Conservation (phyloP, 2,113 vertebrate species). For the Ammodytes marinus region DNA sequence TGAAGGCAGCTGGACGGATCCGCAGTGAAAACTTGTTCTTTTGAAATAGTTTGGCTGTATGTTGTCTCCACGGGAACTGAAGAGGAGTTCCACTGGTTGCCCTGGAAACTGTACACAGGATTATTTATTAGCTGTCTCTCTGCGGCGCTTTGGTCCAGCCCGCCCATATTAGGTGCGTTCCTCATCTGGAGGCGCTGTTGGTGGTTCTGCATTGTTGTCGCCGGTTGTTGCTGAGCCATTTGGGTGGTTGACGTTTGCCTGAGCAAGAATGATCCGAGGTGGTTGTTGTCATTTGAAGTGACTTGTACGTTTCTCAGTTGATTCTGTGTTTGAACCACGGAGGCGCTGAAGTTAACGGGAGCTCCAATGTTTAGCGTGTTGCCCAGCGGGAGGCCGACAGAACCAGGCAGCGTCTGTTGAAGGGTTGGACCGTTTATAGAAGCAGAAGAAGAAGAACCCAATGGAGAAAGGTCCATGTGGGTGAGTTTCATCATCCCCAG, state of each 20-base stretch:
- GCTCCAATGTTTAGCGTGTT: background rate
- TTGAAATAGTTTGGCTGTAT: slow-evolving; percentile 58
- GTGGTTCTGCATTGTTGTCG: slow-evolving; percentile 44
- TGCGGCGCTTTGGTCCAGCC: slow-evolving; percentile 40
- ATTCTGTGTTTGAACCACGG: slow-evolving; percentile 44
- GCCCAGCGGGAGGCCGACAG: slow-evolving; percentile 22
- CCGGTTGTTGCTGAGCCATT: background rate
- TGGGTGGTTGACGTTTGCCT: slow-evolving; percentile 34
- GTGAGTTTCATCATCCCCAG: slow-evolving; percentile 49
- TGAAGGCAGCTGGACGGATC: slow-evolving; percentile 43
- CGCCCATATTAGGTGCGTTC: slow-evolving; percentile 21
- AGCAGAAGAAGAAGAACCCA: background rate
- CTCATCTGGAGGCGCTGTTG: background rate
- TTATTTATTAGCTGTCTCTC: slow-evolving; percentile 3
- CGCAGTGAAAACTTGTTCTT: background rate
- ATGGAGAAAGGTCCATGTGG: slow-evolving; percentile 51
- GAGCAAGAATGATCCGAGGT: slow-evolving; percentile 14
- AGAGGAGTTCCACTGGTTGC: slow-evolving; percentile 60
- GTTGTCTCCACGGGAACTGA: slow-evolving; percentile 13
- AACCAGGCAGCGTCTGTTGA: slow-evolving; percentile 25
- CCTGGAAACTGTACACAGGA: slow-evolving; percentile 32
- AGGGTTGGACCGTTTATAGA: slow-evolving; percentile 20
- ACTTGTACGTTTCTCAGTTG: slow-evolving; percentile 35
- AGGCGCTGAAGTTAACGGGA: slow-evolving; percentile 46
- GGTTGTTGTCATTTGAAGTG: slow-evolving; percentile 17